Conservation (phyloP, 2,888 invertebrate genomes). For the Aphidius colemani region DNA sequence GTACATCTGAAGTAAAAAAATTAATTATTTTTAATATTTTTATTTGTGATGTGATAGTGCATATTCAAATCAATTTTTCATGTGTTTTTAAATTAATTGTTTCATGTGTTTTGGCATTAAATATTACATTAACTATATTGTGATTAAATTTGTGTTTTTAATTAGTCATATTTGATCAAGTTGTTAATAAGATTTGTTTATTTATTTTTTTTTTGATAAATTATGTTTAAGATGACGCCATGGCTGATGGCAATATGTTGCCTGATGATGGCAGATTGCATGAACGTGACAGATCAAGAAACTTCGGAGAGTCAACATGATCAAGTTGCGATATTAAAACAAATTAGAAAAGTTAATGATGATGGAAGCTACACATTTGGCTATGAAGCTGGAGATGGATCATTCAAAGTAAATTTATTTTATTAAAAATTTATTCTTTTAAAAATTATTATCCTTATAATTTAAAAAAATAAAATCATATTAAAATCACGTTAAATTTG, state of each 20-base stretch:
- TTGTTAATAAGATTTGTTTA: not conserved
- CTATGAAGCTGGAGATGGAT: slow-evolving; percentile 83
- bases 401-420: slow-evolving; percentile 67
- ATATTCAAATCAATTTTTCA: not conserved
- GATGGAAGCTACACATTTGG: slow-evolving; percentile 86
- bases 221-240: slow-evolving; percentile 55
- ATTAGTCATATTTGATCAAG: not conserved
- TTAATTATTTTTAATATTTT: slow-evolving; percentile 7
- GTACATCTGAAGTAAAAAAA: slow-evolving; percentile 40
- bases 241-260: slow-evolving; percentile 58
- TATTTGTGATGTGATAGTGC: slow-evolving; percentile 29
- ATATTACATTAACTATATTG: too few relatives aligned
- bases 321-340: slow-evolving; percentile 79
- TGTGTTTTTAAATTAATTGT: not conserved
- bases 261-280: slow-evolving; percentile 54
- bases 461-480: not conserved
- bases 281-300: slow-evolving; percentile 57
- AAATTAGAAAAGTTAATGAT: slow-evolving; percentile 78
- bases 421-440: not conserved
- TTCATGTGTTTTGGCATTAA: not conserved
- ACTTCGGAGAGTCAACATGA: slow-evolving; percentile 69
- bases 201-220: slow-evolving; percentile 8
- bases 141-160: too few relatives aligned
- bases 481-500: not conserved
- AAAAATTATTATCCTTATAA: not conserved